Percentiles rank a stretch among this genome's conserved stretches.
These are phyloP conservation scores for Odocoileus virginianus DNA, from an alignment of 2,113 vertebrate genomes.

Conservation along the genomic window DNA sequence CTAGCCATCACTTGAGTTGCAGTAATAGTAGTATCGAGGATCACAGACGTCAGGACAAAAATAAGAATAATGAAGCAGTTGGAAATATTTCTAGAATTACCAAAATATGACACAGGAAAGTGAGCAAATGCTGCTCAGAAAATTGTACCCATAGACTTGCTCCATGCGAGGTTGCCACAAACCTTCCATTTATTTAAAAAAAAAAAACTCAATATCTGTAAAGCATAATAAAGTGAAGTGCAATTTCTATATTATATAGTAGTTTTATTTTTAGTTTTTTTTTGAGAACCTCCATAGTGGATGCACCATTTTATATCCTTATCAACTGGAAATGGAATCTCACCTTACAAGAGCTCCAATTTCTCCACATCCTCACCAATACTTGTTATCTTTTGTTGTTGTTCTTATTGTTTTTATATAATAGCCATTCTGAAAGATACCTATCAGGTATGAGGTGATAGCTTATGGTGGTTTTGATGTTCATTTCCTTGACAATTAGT, in stretches of 20 bases:
- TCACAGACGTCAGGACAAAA: background rate
- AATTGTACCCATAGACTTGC: background rate
- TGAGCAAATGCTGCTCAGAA: background rate
- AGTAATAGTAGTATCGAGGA: no score
- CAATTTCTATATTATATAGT: background rate
- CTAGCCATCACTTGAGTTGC: background rate
- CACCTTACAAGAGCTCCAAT: background rate
- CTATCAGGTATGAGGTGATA: background rate
- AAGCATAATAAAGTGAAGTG: background rate
- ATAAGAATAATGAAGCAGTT: background rate
- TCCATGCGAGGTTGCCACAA: background rate
- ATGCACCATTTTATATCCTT: background rate
- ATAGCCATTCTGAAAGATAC: background rate
- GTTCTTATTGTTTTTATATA: background rate
- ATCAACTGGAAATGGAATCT: background rate
- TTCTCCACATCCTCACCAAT: background rate
- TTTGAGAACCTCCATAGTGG: background rate
- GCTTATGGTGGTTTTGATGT: background rate
- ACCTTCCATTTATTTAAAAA: background rate
- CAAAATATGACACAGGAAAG: background rate
- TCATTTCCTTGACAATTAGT: background rate
- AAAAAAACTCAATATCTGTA: background rate
- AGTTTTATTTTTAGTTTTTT: background rate
- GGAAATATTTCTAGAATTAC: background rate
- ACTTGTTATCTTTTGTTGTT: background rate